Base-by-base conservation (phyloP, 2,797 vertebrate species). In the Karalla daura region DNA sequence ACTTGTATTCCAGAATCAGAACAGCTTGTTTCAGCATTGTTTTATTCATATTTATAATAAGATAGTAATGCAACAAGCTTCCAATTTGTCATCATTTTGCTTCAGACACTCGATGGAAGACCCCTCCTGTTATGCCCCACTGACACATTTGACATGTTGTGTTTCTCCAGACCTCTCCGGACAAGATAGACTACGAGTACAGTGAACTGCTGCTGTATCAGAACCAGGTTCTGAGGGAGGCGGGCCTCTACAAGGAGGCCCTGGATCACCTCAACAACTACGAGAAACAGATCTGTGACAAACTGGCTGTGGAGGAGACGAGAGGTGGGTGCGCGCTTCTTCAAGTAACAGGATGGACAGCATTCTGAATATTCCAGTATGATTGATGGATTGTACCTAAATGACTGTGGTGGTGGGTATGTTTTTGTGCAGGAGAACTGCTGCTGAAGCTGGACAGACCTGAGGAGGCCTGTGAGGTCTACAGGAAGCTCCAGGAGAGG, bases 241-340 rank as follows among this genome's bases (percentile, higher is more conserved):
- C 96, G 17, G 95, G 95, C n/a, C 94, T 96, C 1, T 85, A 94
- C 80, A 96, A 95, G 90, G 96, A 98, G 90, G 96, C 96, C 5
- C 90, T 98, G 55, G 96, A 97, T 58, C 96, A 98, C 90, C 95
- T 98, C 75, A 94, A 90, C 87, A 96, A 93, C 50, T 96, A 97
- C n/a, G 96, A 98, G 89, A 98, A 96, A 73, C 96, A 97, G 83
- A 98, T 98, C 86, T 98, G 96, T 89, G 96, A 98, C 91, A 98
- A 98, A 86, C 90, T 98, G 91, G 96, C 96, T 14, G 96, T 97
- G 21, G 96, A 98, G 83, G 96, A 98, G 92, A 96, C 94, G 5
- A 95, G 96, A 96, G 96, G 96, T 97, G 91, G 7, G 75, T 47
- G 7, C 14, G 8, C 24, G 5, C 2, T n/a, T 30, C 28, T 35